Base-by-base conservation (phyloP, 2,888 invertebrate species). In the Ethmia dodecea region DNA sequence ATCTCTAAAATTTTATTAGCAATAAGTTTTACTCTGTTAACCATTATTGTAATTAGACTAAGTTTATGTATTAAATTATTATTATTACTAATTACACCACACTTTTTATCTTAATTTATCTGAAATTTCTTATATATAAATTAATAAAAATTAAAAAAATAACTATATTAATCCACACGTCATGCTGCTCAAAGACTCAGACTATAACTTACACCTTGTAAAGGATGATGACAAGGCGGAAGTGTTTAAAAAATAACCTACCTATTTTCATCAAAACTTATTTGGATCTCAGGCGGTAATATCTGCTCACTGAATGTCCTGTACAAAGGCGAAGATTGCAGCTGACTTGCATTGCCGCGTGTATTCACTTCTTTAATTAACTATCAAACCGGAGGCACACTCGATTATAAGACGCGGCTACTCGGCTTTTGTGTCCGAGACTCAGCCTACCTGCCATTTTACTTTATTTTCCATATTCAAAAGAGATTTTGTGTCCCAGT, bases 331-430 rank as follows among this genome's bases (percentile, higher is more conserved):
- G 68, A 66, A 72, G 72, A 77, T 70, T 77, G 74, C 77, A 77
- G 74, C 72, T 81, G 79, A 78, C 78, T 78, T 74, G 74, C 74
- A 76, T 64, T 71, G 71, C 74, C 60, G 65, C 61, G 60, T 66
- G 71, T 76, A 81, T 81, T 83, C 80, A 79, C 68, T 75, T 70
- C 80, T 78, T 80, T 86, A 84, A 86, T 84, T 83, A 84, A 77
- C 78, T 81, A 79, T 81, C 79, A 75, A 73, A 76, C 72, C 70
- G 66, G 72, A 70, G 76, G 75, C 74, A 75, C 71, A 73, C 76
- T 83, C 78, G 76, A 80, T 84, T 79, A 81, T 75, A 74, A 67
- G 67, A 63, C 57, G 56, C 66, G 72, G 79, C 81, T 84, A 78
- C 84, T 55, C 71, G 76, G 73, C 79, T 81, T 60, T 78, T 79